Conservation (phyloP, 2,113 vertebrate genomes). For the Grallaria varia region DNA sequence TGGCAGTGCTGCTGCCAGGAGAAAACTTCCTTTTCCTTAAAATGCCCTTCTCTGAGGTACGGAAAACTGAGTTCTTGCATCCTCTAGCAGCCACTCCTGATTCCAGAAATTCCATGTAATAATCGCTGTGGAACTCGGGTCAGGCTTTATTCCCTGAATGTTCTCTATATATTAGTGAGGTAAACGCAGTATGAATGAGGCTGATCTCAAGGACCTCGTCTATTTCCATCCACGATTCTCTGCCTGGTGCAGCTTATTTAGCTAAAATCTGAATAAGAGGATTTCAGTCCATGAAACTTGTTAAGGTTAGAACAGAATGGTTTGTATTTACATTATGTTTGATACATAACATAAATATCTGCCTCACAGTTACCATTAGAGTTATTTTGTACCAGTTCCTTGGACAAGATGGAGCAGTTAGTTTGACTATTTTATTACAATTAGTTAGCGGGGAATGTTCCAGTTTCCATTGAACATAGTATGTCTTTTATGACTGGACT, state of each 20-base stretch:
- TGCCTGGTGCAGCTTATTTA: background rate
- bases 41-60: background rate
- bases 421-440: background rate
- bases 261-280: background rate
- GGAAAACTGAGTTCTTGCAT: background rate
- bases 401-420: background rate
- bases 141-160: background rate
- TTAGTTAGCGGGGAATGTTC: background rate
- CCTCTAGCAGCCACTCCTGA: background rate
- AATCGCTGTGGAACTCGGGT: background rate
- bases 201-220: background rate
- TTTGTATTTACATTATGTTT: background rate
- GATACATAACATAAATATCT: background rate
- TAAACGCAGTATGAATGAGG: background rate
- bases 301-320: background rate
- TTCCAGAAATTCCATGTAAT: background rate
- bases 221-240: background rate
- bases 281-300: background rate
- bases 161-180: background rate
- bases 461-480: background rate
- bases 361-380: background rate
- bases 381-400: background rate
- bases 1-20: background rate
- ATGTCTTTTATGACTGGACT: background rate
- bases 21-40: background rate